Percentiles rank a stretch among this genome's conserved stretches.
Conservation (phyloP, 2,797 vertebrate species). For the Phoebastria nigripes region DNA sequence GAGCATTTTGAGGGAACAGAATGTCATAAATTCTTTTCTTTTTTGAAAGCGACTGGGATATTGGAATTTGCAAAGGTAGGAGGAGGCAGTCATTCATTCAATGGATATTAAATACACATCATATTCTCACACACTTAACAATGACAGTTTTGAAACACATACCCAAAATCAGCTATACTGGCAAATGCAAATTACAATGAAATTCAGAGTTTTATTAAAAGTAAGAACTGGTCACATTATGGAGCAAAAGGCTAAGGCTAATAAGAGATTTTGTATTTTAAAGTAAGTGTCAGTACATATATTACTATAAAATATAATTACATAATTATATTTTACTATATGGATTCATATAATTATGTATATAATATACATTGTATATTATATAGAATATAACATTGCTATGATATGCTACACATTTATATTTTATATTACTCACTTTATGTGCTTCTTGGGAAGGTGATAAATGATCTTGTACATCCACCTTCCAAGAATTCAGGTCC, state of each 20-base stretch:
- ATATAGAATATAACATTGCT: neutral
- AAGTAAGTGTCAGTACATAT: neutral
- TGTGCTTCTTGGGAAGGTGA: neutral
- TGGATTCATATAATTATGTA: neutral
- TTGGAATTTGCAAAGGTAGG: neutral
- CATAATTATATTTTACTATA: neutral
- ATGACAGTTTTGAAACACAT: neutral
- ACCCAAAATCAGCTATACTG: neutral
- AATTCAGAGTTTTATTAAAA: neutral
- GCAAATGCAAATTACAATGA: neutral
- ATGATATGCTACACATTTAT: neutral
- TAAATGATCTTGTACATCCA: neutral
- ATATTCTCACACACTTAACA: neutral
- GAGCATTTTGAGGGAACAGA: neutral
- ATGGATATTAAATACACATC: neutral
- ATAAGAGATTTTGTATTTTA: neutral
- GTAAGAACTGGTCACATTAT: neutral
- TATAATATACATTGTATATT: neutral
- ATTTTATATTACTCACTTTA: neutral
- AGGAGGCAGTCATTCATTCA: neutral
- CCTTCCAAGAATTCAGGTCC: neutral
- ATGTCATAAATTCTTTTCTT: neutral
- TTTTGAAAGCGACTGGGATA: neutral
- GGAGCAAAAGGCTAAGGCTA: neutral
- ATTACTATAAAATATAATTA: neutral